Percentiles rank a stretch among this genome's conserved stretches.
Evolutionary conservation across 1,140 invertebrate species (phyloP).

Genomic region (Trachymyrmex septentrionalis): DNA sequence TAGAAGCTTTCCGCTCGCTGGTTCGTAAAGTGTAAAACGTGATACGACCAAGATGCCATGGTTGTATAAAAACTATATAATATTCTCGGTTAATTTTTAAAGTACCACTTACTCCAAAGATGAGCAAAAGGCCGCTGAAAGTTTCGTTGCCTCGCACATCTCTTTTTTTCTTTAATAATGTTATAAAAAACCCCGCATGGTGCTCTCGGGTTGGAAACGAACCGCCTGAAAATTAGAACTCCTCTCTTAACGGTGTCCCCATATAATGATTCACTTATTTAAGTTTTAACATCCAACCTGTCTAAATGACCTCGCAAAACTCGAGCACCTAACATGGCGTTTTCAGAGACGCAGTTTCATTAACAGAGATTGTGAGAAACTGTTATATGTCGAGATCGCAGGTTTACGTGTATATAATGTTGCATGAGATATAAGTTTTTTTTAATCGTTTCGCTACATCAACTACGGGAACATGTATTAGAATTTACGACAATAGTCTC

Average conservation of each 20-base stretch:
- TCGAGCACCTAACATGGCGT: neutral
- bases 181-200: conserved; percentile 25
- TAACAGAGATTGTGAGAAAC: conserved; percentile 35
- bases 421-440: neutral
- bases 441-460: neutral
- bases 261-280: conserved; percentile 56
- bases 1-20: conserved; percentile 29
- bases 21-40: conserved; percentile 60
- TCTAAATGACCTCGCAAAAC: conserved; percentile 38
- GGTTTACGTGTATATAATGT: neutral
- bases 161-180: conserved; percentile 69
- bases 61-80: conserved; percentile 71
- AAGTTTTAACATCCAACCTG: conserved; percentile 30
- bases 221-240: conserved; percentile 68
- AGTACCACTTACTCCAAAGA: conserved; percentile 70
- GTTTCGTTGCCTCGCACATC: conserved; percentile 59
- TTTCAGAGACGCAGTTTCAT: conserved; percentile 35
- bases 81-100: conserved; percentile 74
- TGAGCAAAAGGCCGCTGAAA: conserved; percentile 53
- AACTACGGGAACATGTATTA: neutral
- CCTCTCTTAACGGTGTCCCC: conserved; percentile 13
- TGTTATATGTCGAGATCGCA: neutral
- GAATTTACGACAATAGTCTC: neutral
- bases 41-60: conserved; percentile 54
- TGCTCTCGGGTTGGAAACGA: conserved; percentile 44